Percentiles rank a stretch among this genome's conserved stretches.
phyloP scores from a whole-genome alignment of 2,797 vertebrate species.

The Tympanoctomys barrerae region DNA sequence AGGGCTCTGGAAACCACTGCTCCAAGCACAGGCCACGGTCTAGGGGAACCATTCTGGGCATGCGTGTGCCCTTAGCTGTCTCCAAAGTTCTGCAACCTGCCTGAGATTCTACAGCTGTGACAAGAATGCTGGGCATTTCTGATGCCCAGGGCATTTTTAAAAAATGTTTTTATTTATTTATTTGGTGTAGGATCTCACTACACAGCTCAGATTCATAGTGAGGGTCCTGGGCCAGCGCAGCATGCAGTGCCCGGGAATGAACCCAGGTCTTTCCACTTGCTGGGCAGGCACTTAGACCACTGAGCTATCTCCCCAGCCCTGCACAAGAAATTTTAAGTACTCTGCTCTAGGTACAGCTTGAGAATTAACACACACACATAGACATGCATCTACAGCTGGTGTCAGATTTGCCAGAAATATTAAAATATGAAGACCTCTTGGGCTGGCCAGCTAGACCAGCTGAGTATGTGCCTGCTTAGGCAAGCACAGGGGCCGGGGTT shows the following conservation, averaged over 20 bases:
- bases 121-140: neutral
- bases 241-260: too few species aligned
- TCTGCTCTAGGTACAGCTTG: neutral
- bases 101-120: neutral
- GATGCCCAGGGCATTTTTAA: neutral
- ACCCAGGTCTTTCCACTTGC: too few species aligned
- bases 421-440: conserved; percentile 2
- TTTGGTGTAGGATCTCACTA: too few species aligned
- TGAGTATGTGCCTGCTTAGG: too few species aligned
- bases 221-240: too few species aligned
- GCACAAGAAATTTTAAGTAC: neutral
- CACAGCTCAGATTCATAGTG: too few species aligned
- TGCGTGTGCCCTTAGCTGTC: neutral
- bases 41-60: too few species aligned
- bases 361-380: neutral
- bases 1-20: neutral
- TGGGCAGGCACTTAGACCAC: too few species aligned
- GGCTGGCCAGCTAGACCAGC: too few species aligned
- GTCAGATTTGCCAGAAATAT: conserved; percentile 11
- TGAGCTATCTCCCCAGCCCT: too few species aligned
- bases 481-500: too few species aligned
- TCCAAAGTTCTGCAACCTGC: neutral
- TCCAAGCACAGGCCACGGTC: neutral
- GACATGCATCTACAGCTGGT: neutral
- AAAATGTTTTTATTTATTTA: too few species aligned